Conservation (phyloP, 1,140 invertebrate species). For the Steinernema khuongi region DNA sequence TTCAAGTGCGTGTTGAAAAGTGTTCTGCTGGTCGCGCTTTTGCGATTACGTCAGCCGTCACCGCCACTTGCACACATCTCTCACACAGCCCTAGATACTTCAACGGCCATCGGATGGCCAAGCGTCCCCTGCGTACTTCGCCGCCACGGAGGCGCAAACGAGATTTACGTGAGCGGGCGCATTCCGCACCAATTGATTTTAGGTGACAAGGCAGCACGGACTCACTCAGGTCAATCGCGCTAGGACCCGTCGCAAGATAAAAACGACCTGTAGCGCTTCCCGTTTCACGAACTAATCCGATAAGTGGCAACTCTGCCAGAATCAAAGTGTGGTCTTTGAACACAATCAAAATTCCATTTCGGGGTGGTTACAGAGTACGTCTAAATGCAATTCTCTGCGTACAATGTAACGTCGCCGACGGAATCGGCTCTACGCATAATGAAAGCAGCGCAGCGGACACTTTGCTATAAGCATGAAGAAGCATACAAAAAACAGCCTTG, state of each 20-base stretch:
- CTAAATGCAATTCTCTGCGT: too few relatives aligned
- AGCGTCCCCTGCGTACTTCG: too few relatives aligned
- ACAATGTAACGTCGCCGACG: too few relatives aligned
- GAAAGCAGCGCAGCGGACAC: too few relatives aligned
- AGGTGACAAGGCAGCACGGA: not conserved
- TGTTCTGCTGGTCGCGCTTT: not conserved
- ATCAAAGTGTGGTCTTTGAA: not conserved
- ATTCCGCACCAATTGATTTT: not conserved
- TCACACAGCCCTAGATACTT: not conserved
- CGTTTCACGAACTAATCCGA: constrained; percentile 5
- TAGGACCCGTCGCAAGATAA: not conserved
- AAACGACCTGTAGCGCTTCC: too few relatives aligned
- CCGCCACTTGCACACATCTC: not conserved
- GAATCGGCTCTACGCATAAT: too few relatives aligned
- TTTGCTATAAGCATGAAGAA: too few relatives aligned
- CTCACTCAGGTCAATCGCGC: constrained; percentile 12
- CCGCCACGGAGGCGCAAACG: not conserved
- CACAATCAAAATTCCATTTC: not conserved
- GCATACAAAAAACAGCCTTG: too few relatives aligned
- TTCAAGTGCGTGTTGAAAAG: not conserved
- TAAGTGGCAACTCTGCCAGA: not conserved
- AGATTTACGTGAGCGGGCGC: not conserved
- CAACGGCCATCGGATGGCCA: not conserved
- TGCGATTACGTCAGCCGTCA: not conserved
- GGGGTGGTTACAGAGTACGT: too few relatives aligned